Percentiles rank a stretch among this genome's conserved stretches.
Conservation (phyloP, 1,140 invertebrate species). For the Sitophilus oryzae region DNA sequence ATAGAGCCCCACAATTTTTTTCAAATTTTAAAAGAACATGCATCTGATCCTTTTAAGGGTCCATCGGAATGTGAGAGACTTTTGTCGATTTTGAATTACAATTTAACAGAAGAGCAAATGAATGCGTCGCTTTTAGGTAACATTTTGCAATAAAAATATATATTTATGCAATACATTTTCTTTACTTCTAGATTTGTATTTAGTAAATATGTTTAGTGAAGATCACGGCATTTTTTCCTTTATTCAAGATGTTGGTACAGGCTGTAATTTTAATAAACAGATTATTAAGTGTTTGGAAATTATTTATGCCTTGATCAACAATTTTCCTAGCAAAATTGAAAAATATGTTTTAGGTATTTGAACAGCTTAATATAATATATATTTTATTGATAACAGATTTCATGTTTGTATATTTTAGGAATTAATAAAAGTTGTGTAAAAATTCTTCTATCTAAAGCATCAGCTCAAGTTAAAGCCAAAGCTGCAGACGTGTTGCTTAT, state of each 20-base stretch:
- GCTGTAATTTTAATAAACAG: constrained; percentile 26
- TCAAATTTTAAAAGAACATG: constrained; percentile 11
- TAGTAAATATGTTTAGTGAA: constrained; percentile 31
- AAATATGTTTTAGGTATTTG: constrained; percentile 20
- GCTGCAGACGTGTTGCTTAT: constrained; percentile 25
- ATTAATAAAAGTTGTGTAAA: constrained; percentile 20
- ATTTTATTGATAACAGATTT: background rate
- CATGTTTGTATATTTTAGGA: constrained; percentile 5
- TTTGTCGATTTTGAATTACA: constrained; percentile 25
- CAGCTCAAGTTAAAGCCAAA: constrained; percentile 30
- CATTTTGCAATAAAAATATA: background rate
- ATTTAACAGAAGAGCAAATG: constrained; percentile 29
- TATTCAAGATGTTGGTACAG: constrained; percentile 19
- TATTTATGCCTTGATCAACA: constrained; percentile 32
- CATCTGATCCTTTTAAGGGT: constrained; percentile 11
- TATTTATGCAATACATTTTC: background rate
- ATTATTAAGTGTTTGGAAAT: constrained; percentile 27
- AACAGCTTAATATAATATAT: constrained; percentile 5
- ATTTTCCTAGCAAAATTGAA: constrained; percentile 29
- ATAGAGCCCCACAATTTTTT: constrained; percentile 25
- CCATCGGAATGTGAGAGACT: constrained; percentile 21
- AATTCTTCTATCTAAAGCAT: constrained; percentile 6
- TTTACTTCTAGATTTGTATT: constrained; percentile 29
- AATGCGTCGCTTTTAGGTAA: constrained; percentile 26
- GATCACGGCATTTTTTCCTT: constrained; percentile 27